Evolutionary conservation across 1,140 invertebrate genomes (phyloP), one percentile per base, ranked within the genome.

Genomic region (Neodiprion pinetum): DNA sequence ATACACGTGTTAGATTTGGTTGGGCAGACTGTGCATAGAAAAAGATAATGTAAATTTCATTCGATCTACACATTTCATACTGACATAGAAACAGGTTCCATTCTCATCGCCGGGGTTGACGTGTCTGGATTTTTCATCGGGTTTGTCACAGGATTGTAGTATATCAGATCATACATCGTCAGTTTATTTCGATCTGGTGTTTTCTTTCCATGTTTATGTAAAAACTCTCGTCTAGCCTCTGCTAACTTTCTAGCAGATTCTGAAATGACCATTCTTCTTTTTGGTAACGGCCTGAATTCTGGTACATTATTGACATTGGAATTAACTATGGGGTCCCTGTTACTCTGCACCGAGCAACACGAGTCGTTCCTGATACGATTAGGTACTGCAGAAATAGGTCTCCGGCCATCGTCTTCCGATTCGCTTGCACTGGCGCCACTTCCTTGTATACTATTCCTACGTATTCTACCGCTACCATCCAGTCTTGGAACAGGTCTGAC

Each of bases 131-230:
- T 79, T 78, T 87, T 89, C 91, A 93, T 93, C 4, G 92, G 92
- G 88, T 94, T 95, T 23, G 90, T 91, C 1, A 87, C 83, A 4
- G 96, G 96, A 88, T 97, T 97, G 85, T 96, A 97, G 87, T 94
- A 96, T 79, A 97, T 96, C 67, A 97, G 90, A 89, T 97, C 96
- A 79, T 94, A 94, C 95, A 97, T 97, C 65, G 93, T 97, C 73
- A 97, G 91, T 70, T 92, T 91, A 28, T 90, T 89, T 79, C 91
- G 90, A 78, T 95, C 94, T 2, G 92, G 90, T 28, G 87, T 85
- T 74, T 88, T 89, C 40, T 91, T 85, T 48, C 89, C 89, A 71
- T 92, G 88, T 71, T 91, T 91, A 8, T 90, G 82, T 12, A 90
- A 83, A 82, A 92, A 93, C 76, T 93, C 91, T 28, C 89, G 83